Percentiles rank a stretch among this genome's conserved stretches.
Conservation (phyloP, 23 tunicate genomes). For the Phallusia fumigata region DNA sequence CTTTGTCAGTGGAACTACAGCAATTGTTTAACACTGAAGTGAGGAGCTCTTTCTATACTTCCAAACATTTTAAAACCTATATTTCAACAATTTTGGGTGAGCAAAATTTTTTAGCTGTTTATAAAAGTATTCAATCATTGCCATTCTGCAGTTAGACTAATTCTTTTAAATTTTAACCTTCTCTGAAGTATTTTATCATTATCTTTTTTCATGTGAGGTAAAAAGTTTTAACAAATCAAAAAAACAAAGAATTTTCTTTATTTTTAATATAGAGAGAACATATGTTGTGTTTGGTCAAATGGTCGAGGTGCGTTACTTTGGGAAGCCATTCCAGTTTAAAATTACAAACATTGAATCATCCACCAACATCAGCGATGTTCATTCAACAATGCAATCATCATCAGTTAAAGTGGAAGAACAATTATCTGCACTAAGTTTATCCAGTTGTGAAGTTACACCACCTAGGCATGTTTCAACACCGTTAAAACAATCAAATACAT, state of each 20-base stretch:
- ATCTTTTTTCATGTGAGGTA: too few species aligned
- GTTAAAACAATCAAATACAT: neutral
- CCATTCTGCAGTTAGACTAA: neutral
- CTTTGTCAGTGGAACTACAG: neutral
- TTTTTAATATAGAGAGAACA: constrained; percentile 20
- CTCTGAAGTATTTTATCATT: too few species aligned
- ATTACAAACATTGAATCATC: neutral
- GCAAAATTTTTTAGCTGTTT: neutral
- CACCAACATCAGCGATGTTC: neutral
- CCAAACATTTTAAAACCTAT: neutral
- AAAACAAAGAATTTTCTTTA: neutral
- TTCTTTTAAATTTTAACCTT: too few species aligned
- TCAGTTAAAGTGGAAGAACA: neutral
- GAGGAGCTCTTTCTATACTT: neutral
- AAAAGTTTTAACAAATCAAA: neutral
- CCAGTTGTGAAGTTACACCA: neutral
- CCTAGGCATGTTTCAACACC: constrained; percentile 24
- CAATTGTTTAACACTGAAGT: neutral
- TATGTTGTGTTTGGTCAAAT: constrained; percentile 43
- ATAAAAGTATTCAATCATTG: neutral
- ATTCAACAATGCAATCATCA: neutral
- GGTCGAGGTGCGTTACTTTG: constrained; percentile 44
- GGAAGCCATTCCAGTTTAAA: constrained; percentile 39
- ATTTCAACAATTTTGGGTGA: constrained; percentile 13
- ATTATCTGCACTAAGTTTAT: neutral